phyloP scores from a whole-genome alignment of 2,797 vertebrate genomes.

The Tarsius wallacei region DNA sequence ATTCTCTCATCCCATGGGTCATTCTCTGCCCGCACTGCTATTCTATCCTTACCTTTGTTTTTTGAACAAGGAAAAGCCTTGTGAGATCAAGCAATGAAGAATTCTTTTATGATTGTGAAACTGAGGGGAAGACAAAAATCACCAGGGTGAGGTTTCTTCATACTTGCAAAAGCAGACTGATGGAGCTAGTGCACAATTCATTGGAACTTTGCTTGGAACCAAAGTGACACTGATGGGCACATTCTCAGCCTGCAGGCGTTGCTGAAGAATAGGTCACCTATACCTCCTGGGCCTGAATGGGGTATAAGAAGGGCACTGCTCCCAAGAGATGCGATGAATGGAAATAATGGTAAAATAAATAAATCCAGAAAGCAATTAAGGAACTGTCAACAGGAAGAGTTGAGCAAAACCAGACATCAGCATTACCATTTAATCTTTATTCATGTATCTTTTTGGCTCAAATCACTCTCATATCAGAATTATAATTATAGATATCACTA shows the following conservation, averaged over 20 bases:
- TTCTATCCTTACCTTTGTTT: neutral
- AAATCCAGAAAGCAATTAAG: slow-evolving; percentile 27
- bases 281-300: neutral
- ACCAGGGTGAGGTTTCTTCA: slow-evolving; percentile 6
- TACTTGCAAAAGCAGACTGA: neutral
- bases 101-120: slow-evolving; percentile 18
- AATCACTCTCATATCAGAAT: slow-evolving; percentile 8
- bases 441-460: neutral
- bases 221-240: rapidly evolving
- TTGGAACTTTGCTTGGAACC: neutral
- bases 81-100: slow-evolving; percentile 22
- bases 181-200: neutral
- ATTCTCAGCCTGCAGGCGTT: neutral
- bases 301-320: neutral
- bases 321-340: neutral
- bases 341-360: neutral
- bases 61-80: slow-evolving; percentile 28
- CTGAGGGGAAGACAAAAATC: slow-evolving; percentile 29
- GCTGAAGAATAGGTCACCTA: neutral
- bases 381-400: neutral
- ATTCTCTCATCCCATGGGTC: rapidly evolving
- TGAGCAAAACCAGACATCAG: neutral
- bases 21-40: neutral
- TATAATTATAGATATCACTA: neutral
- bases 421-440: neutral